These are phyloP conservation scores for Chelonoidis abingdonii DNA, from an alignment of 2,113 vertebrate species.

Conservation along the genomic window DNA sequence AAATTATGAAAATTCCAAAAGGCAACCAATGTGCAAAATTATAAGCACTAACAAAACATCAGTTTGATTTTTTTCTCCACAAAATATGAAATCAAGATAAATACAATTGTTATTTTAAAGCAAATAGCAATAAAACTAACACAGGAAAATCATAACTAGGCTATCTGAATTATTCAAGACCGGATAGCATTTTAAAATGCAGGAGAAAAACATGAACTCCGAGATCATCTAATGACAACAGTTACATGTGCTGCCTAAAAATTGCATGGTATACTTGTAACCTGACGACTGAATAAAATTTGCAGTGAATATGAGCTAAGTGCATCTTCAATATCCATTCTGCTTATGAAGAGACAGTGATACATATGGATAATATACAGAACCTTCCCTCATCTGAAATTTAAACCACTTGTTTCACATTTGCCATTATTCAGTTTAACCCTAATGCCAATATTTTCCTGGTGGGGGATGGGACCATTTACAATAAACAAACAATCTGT, in stretches of 20 bases:
- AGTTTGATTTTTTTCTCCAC: neutral
- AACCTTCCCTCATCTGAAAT: neutral
- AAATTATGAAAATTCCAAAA: neutral
- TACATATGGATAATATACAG: neutral
- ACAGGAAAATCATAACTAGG: neutral
- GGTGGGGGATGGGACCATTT: neutral
- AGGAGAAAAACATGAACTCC: neutral
- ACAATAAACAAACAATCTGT: neutral
- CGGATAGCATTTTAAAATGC: neutral
- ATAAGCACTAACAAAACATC: neutral
- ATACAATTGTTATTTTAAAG: neutral
- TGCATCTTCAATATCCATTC: neutral
- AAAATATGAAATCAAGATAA: neutral
- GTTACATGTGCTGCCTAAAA: neutral
- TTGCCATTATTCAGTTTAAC: neutral
- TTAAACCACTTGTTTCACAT: neutral
- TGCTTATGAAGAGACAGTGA: neutral
- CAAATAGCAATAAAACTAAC: neutral
- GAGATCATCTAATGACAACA: no score
- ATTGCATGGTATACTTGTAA: neutral
- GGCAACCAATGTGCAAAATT: neutral
- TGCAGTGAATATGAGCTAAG: neutral
- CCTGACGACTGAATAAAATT: neutral
- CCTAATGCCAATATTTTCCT: conserved; percentile 1
- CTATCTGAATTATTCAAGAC: neutral